Evolutionary conservation across 1,140 invertebrate species (phyloP), one percentile per base, ranked within the genome.

Genomic region (Drosophila subobscura): DNA sequence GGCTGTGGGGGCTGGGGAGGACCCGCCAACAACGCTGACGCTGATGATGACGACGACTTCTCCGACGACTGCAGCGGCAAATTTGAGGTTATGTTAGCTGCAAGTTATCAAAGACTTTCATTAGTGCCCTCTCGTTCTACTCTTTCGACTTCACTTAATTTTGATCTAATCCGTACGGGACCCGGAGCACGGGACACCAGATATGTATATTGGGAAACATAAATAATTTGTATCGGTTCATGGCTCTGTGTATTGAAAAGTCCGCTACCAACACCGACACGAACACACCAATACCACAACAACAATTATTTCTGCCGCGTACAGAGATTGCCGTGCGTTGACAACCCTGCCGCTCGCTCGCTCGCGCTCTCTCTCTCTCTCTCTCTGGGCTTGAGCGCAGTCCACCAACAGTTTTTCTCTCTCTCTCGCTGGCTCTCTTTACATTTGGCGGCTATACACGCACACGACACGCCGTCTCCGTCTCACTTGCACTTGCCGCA

Each of bases 51-150:
- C 74, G 80, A 86, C 66, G 80, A 85, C 72, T 71, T 75, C 72
- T 63, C 72, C 78, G 75, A 72, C 78, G 75, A 72, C 83, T 88
- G 84, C 83, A 88, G 83, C 83, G 84, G 67, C 68, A 81, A 89
- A 44, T 89, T 89, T 88, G 84, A 88, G 84, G 84, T 89, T 88
- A 88, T 88, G 84, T 88, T 88, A 88, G 83, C 83, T 88, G 84
- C 79, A 89, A 88, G 64, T 88, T 88, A 67, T 58, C 68, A 71
- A 88, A 88, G 54, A 89, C 58, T 77, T 63, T 53, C 10, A 70
- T 86, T 88, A 86, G 67, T 73, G 47, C 64, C 63, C 72, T 64
- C 33, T 37, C 33, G 33, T 37, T 37, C 33, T 37, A 7, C 33
- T 37, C 33, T 12, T 37, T 37, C 33, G 4, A 4, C 10, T 37